Conservation (phyloP, 2,113 vertebrate species). For the Cottus gobio region DNA sequence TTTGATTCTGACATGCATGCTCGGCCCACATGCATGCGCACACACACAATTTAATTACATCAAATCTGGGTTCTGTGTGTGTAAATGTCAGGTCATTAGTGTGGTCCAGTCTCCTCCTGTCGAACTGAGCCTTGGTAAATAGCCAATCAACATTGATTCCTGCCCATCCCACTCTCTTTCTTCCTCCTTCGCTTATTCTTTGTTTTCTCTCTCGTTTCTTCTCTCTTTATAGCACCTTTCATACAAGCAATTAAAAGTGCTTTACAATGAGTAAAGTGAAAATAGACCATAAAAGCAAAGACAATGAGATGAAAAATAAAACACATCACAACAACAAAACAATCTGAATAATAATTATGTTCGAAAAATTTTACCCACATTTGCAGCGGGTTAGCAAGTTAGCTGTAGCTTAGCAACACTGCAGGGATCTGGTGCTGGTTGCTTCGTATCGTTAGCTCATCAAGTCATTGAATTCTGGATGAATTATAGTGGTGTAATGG, state of each 20-base stretch:
- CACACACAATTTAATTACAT: conserved; percentile 55
- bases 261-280: neutral
- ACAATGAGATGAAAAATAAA: neutral
- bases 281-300: neutral
- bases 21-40: neutral
- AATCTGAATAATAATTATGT: neutral
- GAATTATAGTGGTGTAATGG: neutral
- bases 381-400: neutral
- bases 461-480: neutral
- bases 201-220: neutral
- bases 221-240: conserved; percentile 1
- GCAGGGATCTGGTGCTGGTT: neutral
- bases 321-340: neutral
- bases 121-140: conserved; percentile 73
- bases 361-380: neutral
- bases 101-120: conserved; percentile 63
- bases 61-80: conserved; percentile 67
- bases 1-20: conserved; percentile 8
- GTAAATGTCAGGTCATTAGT: conserved; percentile 79
- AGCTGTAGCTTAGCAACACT: neutral
- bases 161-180: conserved; percentile 46
- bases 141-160: conserved; percentile 62
- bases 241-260: neutral
- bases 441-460: neutral
- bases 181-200: conserved; percentile 13